These are phyloP conservation scores for Hedya salicella DNA, from an alignment of 2,888 invertebrate species.

Conservation along the genomic window DNA sequence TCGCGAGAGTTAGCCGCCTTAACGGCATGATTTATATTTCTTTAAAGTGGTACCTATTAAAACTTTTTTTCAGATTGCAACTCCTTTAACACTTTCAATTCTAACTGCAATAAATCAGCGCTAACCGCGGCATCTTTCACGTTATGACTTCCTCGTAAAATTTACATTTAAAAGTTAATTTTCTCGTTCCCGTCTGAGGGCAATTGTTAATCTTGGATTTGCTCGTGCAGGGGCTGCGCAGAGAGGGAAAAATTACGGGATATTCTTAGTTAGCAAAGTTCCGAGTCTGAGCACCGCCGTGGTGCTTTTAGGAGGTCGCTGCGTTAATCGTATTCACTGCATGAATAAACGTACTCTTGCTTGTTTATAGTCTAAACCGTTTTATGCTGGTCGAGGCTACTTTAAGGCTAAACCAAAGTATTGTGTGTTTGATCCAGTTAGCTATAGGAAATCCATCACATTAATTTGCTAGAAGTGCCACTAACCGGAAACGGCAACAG, in stretches of 20 bases:
- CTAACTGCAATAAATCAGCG: conserved; percentile 81
- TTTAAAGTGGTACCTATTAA: conserved; percentile 84
- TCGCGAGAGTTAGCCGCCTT: conserved; percentile 72
- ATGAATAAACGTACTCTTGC: too few species aligned
- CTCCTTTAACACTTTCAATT: conserved; percentile 84
- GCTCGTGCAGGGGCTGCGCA: conserved; percentile 56
- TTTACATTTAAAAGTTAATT: conserved; percentile 85
- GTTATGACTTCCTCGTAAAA: conserved; percentile 84
- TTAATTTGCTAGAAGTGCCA: too few species aligned
- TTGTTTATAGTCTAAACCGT: too few species aligned
- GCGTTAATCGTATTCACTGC: not conserved
- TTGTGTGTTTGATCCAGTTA: too few species aligned
- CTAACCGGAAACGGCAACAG: too few species aligned
- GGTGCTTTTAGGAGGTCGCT: not conserved
- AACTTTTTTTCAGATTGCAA: conserved; percentile 84
- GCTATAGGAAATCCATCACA: too few species aligned
- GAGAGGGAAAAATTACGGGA: conserved; percentile 64
- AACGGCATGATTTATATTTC: conserved; percentile 81
- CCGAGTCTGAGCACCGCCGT: conserved; percentile 2
- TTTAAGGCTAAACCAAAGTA: too few species aligned
- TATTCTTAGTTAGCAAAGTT: conserved; percentile 57
- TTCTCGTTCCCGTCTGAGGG: conserved; percentile 75
- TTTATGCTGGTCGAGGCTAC: too few species aligned
- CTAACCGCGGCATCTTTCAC: conserved; percentile 82
- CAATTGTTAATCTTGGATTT: conserved; percentile 81